These are phyloP conservation scores for Drosophila mimica DNA, from an alignment of 2,888 invertebrate species.

Conservation along the genomic window DNA sequence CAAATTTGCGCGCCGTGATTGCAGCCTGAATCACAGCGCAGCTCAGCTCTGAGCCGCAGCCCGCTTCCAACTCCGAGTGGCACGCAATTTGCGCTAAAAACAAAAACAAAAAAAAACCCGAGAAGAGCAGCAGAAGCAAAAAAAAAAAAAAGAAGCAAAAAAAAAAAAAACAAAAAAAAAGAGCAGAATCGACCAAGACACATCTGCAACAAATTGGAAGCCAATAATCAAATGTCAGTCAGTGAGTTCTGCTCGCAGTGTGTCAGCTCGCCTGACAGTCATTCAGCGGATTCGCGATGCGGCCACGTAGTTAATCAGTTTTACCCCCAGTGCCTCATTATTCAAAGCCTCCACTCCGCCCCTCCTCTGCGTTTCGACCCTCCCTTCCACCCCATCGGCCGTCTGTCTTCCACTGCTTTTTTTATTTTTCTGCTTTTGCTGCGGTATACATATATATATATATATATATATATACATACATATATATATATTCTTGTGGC, in stretches of 20 bases:
- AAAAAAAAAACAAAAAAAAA: not conserved
- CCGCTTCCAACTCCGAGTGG: slow-evolving; percentile 27
- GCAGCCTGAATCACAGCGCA: slow-evolving; percentile 41
- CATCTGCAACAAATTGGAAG: slow-evolving; percentile 83
- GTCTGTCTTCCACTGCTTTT: slow-evolving; percentile 4
- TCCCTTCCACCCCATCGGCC: not conserved
- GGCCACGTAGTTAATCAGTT: slow-evolving; percentile 58
- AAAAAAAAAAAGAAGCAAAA: not conserved
- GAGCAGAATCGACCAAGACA: slow-evolving; percentile 51
- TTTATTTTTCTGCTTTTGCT: slow-evolving; percentile 8
- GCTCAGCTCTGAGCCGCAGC: slow-evolving; percentile 6
- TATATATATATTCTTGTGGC: slow-evolving; percentile 49
- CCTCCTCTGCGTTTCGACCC: slow-evolving; percentile 11
- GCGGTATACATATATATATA: not conserved
- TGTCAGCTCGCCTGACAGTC: slow-evolving; percentile 46
- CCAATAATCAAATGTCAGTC: slow-evolving; percentile 85
- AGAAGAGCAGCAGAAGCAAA: slow-evolving; percentile 6
- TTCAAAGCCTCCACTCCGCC: slow-evolving; percentile 43
- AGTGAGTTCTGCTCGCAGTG: slow-evolving; percentile 45
- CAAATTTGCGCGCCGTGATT: slow-evolving; percentile 74
- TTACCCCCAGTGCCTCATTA: slow-evolving; percentile 67
- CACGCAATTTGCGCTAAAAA: slow-evolving; percentile 71
- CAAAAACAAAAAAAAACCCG: slow-evolving; percentile 8
- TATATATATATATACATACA: not conserved
- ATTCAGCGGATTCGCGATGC: slow-evolving; percentile 51